Evolutionary conservation across 2,888 invertebrate species (phyloP).

Genomic region (Platycheirus albimanus): DNA sequence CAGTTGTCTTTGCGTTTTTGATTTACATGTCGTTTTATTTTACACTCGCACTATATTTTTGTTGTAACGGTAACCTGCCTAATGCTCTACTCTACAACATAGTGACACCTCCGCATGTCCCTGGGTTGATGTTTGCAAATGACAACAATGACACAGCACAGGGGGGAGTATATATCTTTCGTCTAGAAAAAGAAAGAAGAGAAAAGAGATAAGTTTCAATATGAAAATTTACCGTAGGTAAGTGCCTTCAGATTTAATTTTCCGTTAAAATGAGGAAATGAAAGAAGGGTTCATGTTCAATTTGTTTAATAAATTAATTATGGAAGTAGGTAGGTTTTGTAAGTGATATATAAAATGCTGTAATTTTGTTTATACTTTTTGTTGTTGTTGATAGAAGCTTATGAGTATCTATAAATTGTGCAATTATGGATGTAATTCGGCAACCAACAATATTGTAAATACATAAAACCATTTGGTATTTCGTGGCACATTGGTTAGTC

Average conservation of each 20-base stretch:
- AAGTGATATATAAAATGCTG: slow-evolving; percentile 18
- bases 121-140: slow-evolving; percentile 43
- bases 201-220: slow-evolving; percentile 44
- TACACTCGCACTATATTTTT: slow-evolving; percentile 40
- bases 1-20: slow-evolving; percentile 68
- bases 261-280: slow-evolving; percentile 49
- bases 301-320: slow-evolving; percentile 42
- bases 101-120: slow-evolving; percentile 23
- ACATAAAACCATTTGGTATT: no score
- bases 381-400: no score
- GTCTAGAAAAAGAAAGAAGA: background rate
- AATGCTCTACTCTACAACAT: slow-evolving; percentile 9
- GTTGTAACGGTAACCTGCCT: slow-evolving; percentile 53
- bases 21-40: slow-evolving; percentile 66
- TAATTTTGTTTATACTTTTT: no score
- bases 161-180: slow-evolving; percentile 6
- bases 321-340: slow-evolving; percentile 24
- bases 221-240: slow-evolving; percentile 66
- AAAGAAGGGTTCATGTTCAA: slow-evolving; percentile 35
- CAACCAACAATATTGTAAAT: no score
- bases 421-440: no score
- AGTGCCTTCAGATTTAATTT: slow-evolving; percentile 68
- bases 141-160: slow-evolving; percentile 44
- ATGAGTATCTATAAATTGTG: no score
- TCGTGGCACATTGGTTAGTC: no score